Percentiles rank a stretch among this genome's conserved stretches.
Evolutionary conservation across 2,797 vertebrate genomes (phyloP).

Genomic region (Uromys caudimaculatus): DNA sequence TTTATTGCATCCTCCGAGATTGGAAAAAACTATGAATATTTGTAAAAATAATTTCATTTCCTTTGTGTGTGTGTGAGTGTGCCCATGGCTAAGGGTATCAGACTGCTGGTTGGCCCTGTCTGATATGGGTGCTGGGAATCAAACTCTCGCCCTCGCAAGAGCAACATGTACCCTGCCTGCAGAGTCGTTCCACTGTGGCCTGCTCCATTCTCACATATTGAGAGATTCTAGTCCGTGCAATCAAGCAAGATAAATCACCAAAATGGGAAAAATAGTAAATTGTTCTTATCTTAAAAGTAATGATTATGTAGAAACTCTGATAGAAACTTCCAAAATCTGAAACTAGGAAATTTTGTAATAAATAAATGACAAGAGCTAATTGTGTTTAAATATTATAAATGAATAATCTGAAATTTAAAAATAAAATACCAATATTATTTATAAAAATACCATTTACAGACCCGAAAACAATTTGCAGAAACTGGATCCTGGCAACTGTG

Average conservation of each 20-base stretch:
- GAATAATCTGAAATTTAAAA: neutral
- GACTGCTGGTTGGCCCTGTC: neutral
- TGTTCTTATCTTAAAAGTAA: neutral
- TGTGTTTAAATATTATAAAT: neutral
- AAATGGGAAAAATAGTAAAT: neutral
- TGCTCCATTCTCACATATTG: neutral
- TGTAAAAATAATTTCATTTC: neutral
- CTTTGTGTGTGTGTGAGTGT: neutral
- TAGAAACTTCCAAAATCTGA: neutral
- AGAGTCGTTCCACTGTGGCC: rapidly evolving
- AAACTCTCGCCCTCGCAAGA: neutral
- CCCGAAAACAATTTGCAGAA: neutral
- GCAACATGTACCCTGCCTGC: neutral
- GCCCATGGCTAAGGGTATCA: neutral
- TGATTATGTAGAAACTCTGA: too few relatives aligned
- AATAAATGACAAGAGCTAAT: neutral
- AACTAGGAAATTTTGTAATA: neutral
- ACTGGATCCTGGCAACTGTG: rapidly evolving
- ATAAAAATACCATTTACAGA: neutral
- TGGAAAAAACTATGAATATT: neutral
- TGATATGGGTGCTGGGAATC: neutral
- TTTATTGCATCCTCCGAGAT: neutral
- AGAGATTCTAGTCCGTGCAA: neutral
- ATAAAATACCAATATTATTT: neutral
- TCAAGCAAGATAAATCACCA: neutral